Evolutionary conservation across 2,113 vertebrate species (phyloP).

Genomic region (Xenopus tropicalis): DNA sequence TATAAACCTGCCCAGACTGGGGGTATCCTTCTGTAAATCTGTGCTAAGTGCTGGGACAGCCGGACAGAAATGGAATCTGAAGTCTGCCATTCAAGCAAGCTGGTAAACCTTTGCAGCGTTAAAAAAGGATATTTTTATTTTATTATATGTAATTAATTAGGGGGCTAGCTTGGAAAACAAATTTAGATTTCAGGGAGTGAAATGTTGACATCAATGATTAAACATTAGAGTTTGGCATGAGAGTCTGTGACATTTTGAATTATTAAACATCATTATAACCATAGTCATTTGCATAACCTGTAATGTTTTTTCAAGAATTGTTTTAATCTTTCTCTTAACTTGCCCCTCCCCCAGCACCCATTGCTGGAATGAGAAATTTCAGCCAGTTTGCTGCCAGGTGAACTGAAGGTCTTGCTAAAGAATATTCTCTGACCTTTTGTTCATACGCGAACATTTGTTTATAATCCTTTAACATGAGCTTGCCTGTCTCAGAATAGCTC

Average conservation of each 20-base stretch:
- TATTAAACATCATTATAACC: conserved; percentile 39
- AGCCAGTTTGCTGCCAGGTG: not conserved
- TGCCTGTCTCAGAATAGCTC: too few relatives aligned
- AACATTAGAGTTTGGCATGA: conserved; percentile 35
- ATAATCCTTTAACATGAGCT: too few relatives aligned
- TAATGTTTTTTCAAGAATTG: conserved; percentile 31
- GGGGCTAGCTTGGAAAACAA: not conserved
- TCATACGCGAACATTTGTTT: not conserved
- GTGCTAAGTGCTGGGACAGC: too few relatives aligned
- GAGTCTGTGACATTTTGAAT: conserved; percentile 43
- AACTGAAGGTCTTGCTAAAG: conserved; percentile 19
- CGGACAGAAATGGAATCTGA: too few relatives aligned
- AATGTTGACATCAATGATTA: conserved; percentile 30
- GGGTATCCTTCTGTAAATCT: too few relatives aligned
- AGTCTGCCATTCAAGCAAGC: too few relatives aligned
- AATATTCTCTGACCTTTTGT: conserved; percentile 28
- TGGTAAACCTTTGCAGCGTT: too few relatives aligned
- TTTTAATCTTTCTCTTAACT: conserved; percentile 27
- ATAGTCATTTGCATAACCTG: conserved; percentile 32
- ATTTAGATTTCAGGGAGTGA: not conserved
- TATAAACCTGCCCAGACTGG: too few relatives aligned
- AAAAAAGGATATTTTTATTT: too few relatives aligned
- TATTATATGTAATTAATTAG: not conserved
- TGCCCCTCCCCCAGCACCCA: not conserved
- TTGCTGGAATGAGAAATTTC: conserved; percentile 17